phyloP scores from a whole-genome alignment of 2,113 vertebrate species.

The Calidris pygmaea region DNA sequence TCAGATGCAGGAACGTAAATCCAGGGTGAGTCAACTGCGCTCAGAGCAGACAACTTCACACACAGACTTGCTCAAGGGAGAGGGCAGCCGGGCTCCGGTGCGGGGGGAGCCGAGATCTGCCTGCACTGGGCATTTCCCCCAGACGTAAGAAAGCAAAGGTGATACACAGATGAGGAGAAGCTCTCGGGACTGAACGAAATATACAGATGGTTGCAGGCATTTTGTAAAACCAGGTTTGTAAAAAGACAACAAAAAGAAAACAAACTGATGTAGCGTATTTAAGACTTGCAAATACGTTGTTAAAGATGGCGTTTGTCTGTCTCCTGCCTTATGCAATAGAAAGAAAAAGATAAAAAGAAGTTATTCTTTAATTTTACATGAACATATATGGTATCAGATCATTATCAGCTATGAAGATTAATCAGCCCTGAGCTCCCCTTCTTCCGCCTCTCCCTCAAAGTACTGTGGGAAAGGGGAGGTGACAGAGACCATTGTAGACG shows the following conservation, averaged over 20 bases:
- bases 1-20: neutral
- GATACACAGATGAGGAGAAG: neutral
- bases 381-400: neutral
- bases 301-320: neutral
- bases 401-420: no score
- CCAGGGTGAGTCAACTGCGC: neutral
- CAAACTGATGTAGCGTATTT: neutral
- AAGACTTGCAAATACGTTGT: neutral
- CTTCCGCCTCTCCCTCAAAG: neutral
- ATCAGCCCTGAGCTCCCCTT: neutral
- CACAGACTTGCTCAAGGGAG: neutral
- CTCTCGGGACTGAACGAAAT: neutral
- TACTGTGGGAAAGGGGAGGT: accelerated
- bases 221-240: neutral
- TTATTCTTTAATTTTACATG: neutral
- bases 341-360: neutral
- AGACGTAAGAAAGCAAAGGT: neutral
- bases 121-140: neutral
- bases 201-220: neutral
- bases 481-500: accelerated
- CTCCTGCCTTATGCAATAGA: neutral
- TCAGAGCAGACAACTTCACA: neutral
- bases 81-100: neutral
- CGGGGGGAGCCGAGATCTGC: neutral
- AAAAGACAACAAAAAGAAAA: neutral